Evolutionary conservation across 2,113 vertebrate species (phyloP).

Genomic region (Aythya baeri): DNA sequence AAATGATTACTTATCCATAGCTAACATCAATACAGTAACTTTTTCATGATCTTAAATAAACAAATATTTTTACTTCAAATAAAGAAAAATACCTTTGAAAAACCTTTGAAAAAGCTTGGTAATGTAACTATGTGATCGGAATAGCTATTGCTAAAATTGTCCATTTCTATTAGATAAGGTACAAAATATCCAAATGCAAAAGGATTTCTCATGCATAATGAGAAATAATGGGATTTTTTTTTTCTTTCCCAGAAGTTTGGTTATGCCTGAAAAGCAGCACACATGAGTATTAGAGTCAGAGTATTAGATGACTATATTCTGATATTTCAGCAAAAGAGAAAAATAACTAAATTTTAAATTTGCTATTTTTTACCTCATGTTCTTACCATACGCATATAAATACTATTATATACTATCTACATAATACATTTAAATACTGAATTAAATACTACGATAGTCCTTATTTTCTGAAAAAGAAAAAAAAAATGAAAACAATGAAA

Average conservation of each 20-base stretch:
- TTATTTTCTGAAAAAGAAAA: neutral
- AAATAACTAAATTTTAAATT: neutral
- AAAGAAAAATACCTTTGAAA: neutral
- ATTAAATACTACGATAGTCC: neutral
- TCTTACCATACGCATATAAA: neutral
- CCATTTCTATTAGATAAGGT: accelerated
- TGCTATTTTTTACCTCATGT: neutral
- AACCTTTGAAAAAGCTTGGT: neutral
- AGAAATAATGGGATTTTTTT: neutral
- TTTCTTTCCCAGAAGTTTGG: neutral
- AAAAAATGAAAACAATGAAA: neutral
- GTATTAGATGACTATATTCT: neutral
- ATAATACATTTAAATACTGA: neutral
- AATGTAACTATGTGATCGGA: neutral
- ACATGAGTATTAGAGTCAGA: neutral
- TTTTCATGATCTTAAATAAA: neutral
- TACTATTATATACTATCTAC: too few species aligned
- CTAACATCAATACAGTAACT: neutral
- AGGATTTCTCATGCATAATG: neutral
- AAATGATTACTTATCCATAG: neutral
- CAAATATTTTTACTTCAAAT: neutral
- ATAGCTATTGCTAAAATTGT: neutral
- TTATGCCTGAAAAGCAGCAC: neutral
- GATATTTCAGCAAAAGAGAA: neutral
- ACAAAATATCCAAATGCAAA: neutral